phyloP scores from a whole-genome alignment of 2,797 vertebrate genomes.

The Mormyrus hasselquistii region DNA sequence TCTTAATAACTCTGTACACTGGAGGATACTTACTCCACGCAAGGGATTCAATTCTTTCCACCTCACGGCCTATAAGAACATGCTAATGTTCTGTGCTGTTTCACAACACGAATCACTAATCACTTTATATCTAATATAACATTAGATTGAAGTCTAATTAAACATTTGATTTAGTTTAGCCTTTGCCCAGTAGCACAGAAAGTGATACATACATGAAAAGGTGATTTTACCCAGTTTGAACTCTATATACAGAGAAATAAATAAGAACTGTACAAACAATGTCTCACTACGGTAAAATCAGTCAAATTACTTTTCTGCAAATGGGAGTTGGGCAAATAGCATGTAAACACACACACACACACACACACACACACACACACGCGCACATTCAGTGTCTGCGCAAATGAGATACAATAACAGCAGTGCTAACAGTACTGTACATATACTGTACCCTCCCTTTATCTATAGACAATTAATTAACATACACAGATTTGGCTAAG shows the following conservation, averaged over 20 bases:
- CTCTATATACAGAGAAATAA: neutral
- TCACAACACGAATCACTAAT: neutral
- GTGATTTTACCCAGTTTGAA: neutral
- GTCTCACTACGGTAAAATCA: neutral
- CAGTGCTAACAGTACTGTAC: neutral
- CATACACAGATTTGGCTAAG: neutral
- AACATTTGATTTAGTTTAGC: neutral
- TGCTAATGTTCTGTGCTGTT: neutral
- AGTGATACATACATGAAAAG: neutral
- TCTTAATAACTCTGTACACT: neutral
- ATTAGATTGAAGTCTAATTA: neutral
- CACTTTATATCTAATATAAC: slow-evolving; percentile 8
- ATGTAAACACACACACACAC: neutral
- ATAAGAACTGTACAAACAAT: neutral
- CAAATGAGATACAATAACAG: neutral
- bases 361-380: neutral
- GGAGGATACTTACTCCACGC: neutral
- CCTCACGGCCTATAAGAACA: neutral
- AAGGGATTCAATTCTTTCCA: neutral
- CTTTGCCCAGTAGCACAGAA: neutral
- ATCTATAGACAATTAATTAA: neutral
- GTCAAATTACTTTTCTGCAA: neutral
- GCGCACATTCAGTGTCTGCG: neutral
- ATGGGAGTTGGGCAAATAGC: neutral
- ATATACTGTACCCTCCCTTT: neutral